Percentiles rank a stretch among this genome's conserved stretches.
Evolutionary conservation across 1,140 invertebrate species (phyloP).

Genomic region (Drosophila rhopaloa): DNA sequence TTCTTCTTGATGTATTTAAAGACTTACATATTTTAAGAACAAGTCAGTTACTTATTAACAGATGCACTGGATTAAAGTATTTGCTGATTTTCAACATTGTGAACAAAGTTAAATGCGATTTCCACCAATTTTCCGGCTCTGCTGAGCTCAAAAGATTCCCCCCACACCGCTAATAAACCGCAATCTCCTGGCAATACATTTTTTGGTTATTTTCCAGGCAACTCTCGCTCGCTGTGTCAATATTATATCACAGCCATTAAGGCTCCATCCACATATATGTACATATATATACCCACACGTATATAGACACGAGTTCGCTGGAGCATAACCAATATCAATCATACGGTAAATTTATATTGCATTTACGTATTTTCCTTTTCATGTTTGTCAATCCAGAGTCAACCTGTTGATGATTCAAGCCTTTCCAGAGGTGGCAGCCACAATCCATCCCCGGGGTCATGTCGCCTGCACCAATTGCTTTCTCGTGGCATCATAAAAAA

Average conservation of each 20-base stretch:
- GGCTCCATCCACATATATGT: slow-evolving; percentile 13
- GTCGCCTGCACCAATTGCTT: slow-evolving; percentile 19
- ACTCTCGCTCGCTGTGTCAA: slow-evolving; percentile 28
- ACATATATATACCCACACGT: neutral
- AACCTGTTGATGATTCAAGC: slow-evolving; percentile 71
- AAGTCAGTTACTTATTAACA: slow-evolving; percentile 1
- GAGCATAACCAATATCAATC: slow-evolving; percentile 51
- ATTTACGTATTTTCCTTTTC: slow-evolving; percentile 55
- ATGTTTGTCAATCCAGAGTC: slow-evolving; percentile 67
- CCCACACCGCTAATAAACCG: slow-evolving; percentile 16
- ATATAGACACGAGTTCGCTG: slow-evolving; percentile 18
- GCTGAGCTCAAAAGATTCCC: neutral
- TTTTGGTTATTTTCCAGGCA: slow-evolving; percentile 28
- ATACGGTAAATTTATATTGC: slow-evolving; percentile 53
- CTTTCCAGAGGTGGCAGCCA: slow-evolving; percentile 35
- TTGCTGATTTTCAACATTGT: slow-evolving; percentile 3
- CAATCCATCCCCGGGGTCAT: slow-evolving; percentile 12
- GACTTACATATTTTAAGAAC: too few species aligned
- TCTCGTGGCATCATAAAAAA: slow-evolving; percentile 48
- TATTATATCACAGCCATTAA: slow-evolving; percentile 44
- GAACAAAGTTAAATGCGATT: slow-evolving; percentile 3
- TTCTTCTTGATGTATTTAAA: neutral
- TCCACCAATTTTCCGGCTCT: slow-evolving; percentile 29
- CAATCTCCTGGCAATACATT: slow-evolving; percentile 34
- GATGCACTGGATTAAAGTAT: neutral